Base-by-base conservation (phyloP, 2,113 vertebrate genomes). In the Pelmatolapia mariae region DNA sequence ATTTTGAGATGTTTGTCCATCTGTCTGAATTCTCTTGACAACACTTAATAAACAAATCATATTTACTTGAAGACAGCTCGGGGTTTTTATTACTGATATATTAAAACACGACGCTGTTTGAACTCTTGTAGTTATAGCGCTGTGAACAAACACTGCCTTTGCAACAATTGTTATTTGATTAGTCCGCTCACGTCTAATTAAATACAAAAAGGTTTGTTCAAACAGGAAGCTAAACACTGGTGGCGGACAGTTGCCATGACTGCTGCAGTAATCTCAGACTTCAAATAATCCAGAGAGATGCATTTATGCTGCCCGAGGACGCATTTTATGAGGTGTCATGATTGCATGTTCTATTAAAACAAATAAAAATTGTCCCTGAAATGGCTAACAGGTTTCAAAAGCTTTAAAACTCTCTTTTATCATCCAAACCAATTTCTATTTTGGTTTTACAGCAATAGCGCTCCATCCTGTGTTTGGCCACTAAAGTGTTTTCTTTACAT, bases 301-400 rank as follows among this genome's bases (percentile, higher is more conserved):
- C 45, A 16, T 82, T 86, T 57, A 36, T 63, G 85, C 83, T 5
- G 89, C 86, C 45, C 4, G 24, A 91, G 90, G 89, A 86, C 80
- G 13, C 2, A 7, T 22, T 96, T 95, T 94, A 95, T 18, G 89
- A 93, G 89, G 94, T 92, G 95, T 87, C 89, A 94, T 94, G 93
- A 96, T 95, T 95, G 88, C 43, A 43, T 57, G 76, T 80, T 19
- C 78, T 86, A 93, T 95, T 94, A 90, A 91, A 92, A 83, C 90
- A 82, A 89, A 89, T 93, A 31, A 93, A 93, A 90, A 88, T 2
- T 86, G 86, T 91, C 89, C 93, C 89, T 89, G 61, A 92, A 95
- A 94, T 85, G 71, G 31, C 81, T 89, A 84, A 84, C 93, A 94
- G 91, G 86, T 88, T 94, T 91, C 33, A 80, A 80, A 91, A 86